These are phyloP conservation scores for Pachypanchax playfairii DNA, from an alignment of 2,113 vertebrate species.

Conservation along the genomic window DNA sequence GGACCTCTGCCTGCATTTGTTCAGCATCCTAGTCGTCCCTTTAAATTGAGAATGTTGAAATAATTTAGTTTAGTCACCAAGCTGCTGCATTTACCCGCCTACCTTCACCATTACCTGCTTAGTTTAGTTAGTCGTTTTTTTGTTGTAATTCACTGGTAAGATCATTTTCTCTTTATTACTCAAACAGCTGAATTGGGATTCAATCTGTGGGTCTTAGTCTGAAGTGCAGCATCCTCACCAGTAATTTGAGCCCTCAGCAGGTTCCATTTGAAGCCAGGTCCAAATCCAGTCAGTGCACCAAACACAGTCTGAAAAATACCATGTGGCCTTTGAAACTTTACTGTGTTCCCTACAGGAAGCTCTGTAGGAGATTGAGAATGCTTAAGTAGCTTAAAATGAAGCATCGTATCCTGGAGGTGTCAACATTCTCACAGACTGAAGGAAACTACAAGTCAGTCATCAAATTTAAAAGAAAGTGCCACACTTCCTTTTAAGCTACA, in stretches of 20 bases:
- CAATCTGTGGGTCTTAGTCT: constrained; percentile 36
- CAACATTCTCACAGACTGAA: constrained; percentile 26
- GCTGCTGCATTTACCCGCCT: not conserved
- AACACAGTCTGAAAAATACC: constrained; percentile 10
- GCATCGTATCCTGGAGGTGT: constrained; percentile 32
- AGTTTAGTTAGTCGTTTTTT: constrained; percentile 22
- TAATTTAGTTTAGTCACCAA: constrained; percentile 43
- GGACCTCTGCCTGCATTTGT: constrained; percentile 53
- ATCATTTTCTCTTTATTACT: constrained; percentile 41
- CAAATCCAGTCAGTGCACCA: constrained; percentile 19
- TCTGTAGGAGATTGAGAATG: constrained; percentile 13
- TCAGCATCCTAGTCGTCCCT: constrained; percentile 42
- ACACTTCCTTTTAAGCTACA: constrained; percentile 9
- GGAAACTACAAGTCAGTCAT: constrained; percentile 21
- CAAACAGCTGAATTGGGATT: constrained; percentile 27
- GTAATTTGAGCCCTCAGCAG: constrained; percentile 28
- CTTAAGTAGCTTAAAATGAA: constrained; percentile 43
- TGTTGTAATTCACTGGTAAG: constrained; percentile 22
- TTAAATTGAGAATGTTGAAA: constrained; percentile 51
- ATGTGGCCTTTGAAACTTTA: constrained; percentile 15
- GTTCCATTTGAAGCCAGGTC: constrained; percentile 7
- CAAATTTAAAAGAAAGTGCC: constrained; percentile 25
- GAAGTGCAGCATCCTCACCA: not conserved
- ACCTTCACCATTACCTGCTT: not conserved
- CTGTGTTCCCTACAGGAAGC: constrained; percentile 12